Evolutionary conservation across 1,140 invertebrate genomes (phyloP).

Genomic region (Bombus confusus): DNA sequence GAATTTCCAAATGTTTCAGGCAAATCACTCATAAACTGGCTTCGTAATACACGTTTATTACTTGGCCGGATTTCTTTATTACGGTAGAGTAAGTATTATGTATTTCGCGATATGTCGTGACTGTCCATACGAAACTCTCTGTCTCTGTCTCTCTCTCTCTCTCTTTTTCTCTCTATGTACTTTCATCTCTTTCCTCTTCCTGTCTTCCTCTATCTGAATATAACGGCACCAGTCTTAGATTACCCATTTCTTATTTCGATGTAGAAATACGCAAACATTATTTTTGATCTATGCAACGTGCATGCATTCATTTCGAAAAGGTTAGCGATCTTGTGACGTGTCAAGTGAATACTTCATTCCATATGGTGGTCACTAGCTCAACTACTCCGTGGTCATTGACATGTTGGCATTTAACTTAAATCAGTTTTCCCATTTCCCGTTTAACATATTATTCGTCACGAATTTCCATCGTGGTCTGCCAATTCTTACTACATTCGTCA

Average conservation of each 20-base stretch:
- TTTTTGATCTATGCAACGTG: slow-evolving; percentile 35
- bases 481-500: background rate
- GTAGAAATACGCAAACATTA: slow-evolving; percentile 4
- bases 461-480: background rate
- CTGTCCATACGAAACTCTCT: slow-evolving; percentile 19
- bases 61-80: slow-evolving; percentile 77
- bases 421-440: slow-evolving; percentile 29
- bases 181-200: background rate
- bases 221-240: slow-evolving; percentile 25
- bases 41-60: slow-evolving; percentile 75
- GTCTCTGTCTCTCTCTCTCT: background rate
- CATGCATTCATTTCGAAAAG: slow-evolving; percentile 61
- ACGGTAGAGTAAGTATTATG: slow-evolving; percentile 78
- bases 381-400: slow-evolving; percentile 77
- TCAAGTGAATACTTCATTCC: slow-evolving; percentile 80
- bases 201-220: background rate
- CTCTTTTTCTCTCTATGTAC: background rate
- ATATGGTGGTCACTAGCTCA: slow-evolving; percentile 79
- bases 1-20: slow-evolving; percentile 75
- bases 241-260: slow-evolving; percentile 2
- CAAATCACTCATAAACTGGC: slow-evolving; percentile 78
- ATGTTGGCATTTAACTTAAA: slow-evolving; percentile 71
- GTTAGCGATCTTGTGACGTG: slow-evolving; percentile 81
- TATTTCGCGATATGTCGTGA: slow-evolving; percentile 29
- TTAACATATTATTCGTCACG: background rate